Base-by-base conservation (phyloP, 2,888 invertebrate genomes). In the Amitus sp. region DNA sequence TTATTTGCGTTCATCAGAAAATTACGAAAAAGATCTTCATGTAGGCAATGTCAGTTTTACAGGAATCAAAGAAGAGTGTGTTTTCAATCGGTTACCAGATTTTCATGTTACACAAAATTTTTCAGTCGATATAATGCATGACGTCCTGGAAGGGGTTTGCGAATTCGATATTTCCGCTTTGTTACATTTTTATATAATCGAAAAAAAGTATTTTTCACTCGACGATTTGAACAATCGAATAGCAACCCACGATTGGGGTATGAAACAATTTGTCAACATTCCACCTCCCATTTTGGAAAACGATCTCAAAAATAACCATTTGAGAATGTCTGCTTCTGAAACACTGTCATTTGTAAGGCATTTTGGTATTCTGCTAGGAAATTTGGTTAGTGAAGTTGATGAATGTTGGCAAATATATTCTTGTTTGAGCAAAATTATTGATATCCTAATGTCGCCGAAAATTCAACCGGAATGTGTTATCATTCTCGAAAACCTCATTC, bases 291-390 rank as follows among this genome's bases (percentile, higher is more conserved):
- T 13, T 12, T 12, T 10, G 40, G 34, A 28, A 63, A 61, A 37
- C 40, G 49, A 2, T 63, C 59, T 18, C 51, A 51, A 67, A 59
- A 56, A 48, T 6, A 17, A 37, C 7, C 23, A 13, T 12, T 48
- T 62, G 6, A 52, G 49, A 47, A 63, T 65, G 58, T 63, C 63
- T 2, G 50, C 65, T 7, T 45, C 59, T 2, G 65, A 67, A 60
- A 65, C 62, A 57, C 51, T 46, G 49, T 47, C 48, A 9, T 60
- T 67, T 55, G 49, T 65, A n/a, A 37, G 51, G 15, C 17, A 65
- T 47, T 67, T 67, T 30, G 54, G 51, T 30, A 6, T 64, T 7
- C 49, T 67, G 19, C 45, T 67, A 17, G 66, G 64, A 15, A 55
- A 64, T 42, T 23, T 42, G 33, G 34, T 67, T 6, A 50, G 55